phyloP scores from a whole-genome alignment of 1,140 invertebrate species.

The Goniozus legneri region DNA sequence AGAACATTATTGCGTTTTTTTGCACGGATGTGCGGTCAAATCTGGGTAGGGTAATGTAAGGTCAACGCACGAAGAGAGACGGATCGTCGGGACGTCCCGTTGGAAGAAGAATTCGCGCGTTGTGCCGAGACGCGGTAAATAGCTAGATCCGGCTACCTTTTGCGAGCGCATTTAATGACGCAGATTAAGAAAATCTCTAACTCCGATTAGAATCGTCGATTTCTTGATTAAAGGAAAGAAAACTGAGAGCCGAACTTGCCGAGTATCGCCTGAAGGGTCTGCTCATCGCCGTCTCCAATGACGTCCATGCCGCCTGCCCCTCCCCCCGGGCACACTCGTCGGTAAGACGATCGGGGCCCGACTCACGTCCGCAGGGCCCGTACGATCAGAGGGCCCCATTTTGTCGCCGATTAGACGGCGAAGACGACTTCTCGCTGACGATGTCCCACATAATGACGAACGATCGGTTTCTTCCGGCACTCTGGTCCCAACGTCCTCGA shows the following conservation, averaged over 20 bases:
- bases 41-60: too few relatives aligned
- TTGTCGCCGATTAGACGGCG: constrained; percentile 34
- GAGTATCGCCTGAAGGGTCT: constrained; percentile 53
- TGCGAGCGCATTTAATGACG: too few relatives aligned
- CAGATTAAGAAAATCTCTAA: too few relatives aligned
- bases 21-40: too few relatives aligned
- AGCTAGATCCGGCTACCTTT: too few relatives aligned
- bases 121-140: too few relatives aligned
- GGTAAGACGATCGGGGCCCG: constrained; percentile 33
- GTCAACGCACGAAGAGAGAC: constrained; percentile 22
- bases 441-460: constrained; percentile 39
- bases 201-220: too few relatives aligned
- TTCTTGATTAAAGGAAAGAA: background rate
- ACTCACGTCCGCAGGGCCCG: constrained; percentile 35
- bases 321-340: background rate
- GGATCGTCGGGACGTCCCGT: too few relatives aligned
- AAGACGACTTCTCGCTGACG: constrained; percentile 25
- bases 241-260: constrained; percentile 30
- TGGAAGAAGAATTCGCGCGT: too few relatives aligned
- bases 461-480: too few relatives aligned
- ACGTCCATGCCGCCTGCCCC: constrained; percentile 46
- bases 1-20: too few relatives aligned
- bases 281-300: constrained; percentile 51
- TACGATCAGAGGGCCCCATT: constrained; percentile 48
- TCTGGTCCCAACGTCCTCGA: too few relatives aligned